Percentiles rank a stretch among this genome's conserved stretches.
These are phyloP conservation scores for Hipposideros armiger DNA, from an alignment of 2,113 vertebrate species.

Conservation along the genomic window DNA sequence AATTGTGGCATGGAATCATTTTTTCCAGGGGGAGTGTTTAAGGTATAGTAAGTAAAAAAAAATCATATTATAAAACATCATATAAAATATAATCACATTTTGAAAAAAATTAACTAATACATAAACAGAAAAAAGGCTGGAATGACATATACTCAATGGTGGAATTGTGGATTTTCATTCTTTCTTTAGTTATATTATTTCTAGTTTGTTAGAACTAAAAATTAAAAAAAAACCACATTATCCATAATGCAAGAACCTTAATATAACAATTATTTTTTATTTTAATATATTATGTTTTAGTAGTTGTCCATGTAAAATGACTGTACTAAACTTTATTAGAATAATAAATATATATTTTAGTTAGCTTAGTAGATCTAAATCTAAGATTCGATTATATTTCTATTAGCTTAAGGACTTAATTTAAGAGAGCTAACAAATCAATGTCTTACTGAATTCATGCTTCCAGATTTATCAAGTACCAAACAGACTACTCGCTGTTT, in stretches of 20 bases:
- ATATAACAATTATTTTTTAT: slow-evolving; percentile 16
- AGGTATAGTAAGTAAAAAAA: slow-evolving; percentile 23
- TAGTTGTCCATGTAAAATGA: slow-evolving; percentile 10
- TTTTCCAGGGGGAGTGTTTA: neutral
- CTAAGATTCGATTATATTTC: slow-evolving; percentile 38
- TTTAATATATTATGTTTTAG: neutral
- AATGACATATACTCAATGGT: neutral
- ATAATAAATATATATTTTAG: neutral
- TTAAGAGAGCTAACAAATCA: neutral
- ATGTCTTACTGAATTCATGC: slow-evolving; percentile 80
- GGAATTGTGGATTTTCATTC: neutral
- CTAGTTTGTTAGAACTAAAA: slow-evolving; percentile 30
- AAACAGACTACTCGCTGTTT: slow-evolving; percentile 81
- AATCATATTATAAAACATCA: slow-evolving; percentile 13
- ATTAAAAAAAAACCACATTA: neutral
- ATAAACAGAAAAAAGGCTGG: neutral
- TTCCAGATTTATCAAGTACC: slow-evolving; percentile 88
- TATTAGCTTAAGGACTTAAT: slow-evolving; percentile 38
- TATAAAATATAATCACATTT: slow-evolving; percentile 32
- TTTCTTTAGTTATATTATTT: neutral
- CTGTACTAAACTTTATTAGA: slow-evolving; percentile 8
- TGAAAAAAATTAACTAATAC: slow-evolving; percentile 1
- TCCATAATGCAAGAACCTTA: neutral
- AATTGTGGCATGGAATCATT: neutral
- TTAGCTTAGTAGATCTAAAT: slow-evolving; percentile 45